Evolutionary conservation across 2,888 invertebrate species (phyloP).

Genomic region (Diabrotica balteata): DNA sequence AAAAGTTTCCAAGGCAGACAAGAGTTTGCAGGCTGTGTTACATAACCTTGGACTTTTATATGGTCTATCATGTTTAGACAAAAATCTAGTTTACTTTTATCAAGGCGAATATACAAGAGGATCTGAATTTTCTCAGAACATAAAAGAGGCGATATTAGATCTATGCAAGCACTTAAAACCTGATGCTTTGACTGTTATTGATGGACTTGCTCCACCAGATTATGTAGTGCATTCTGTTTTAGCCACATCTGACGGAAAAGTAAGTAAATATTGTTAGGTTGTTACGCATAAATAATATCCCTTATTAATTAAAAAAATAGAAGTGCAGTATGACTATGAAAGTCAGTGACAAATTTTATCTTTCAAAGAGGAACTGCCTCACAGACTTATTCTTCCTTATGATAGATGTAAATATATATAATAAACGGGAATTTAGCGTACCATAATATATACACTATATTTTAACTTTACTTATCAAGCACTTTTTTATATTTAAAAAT

Average conservation of each 20-base stretch:
- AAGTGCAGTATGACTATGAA: too few relatives aligned
- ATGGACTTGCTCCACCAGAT: conserved; percentile 89
- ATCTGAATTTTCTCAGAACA: conserved; percentile 63
- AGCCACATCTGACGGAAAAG: conserved; percentile 85
- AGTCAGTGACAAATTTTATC: too few relatives aligned
- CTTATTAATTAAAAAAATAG: too few relatives aligned
- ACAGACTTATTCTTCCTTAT: too few relatives aligned
- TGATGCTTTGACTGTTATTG: conserved; percentile 79
- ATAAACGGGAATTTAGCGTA: too few relatives aligned
- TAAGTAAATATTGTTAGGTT: conserved; percentile 51
- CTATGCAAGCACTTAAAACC: conserved; percentile 75
- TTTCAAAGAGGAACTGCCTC: too few relatives aligned
- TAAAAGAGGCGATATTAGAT: conserved; percentile 73
- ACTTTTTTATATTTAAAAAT: too few relatives aligned
- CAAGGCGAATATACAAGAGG: conserved; percentile 62
- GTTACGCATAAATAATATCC: too few relatives aligned
- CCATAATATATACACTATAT: too few relatives aligned
- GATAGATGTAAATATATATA: too few relatives aligned
- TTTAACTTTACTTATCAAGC: too few relatives aligned
- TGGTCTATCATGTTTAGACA: conserved; percentile 67
- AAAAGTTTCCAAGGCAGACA: conserved; percentile 56
- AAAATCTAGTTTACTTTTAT: conserved; percentile 68
- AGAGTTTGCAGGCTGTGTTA: conserved; percentile 55
- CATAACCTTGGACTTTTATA: conserved; percentile 65
- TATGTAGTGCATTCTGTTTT: conserved; percentile 87